These are phyloP conservation scores for Chrysolina americana DNA, from an alignment of 2,888 invertebrate species.

Conservation along the genomic window DNA sequence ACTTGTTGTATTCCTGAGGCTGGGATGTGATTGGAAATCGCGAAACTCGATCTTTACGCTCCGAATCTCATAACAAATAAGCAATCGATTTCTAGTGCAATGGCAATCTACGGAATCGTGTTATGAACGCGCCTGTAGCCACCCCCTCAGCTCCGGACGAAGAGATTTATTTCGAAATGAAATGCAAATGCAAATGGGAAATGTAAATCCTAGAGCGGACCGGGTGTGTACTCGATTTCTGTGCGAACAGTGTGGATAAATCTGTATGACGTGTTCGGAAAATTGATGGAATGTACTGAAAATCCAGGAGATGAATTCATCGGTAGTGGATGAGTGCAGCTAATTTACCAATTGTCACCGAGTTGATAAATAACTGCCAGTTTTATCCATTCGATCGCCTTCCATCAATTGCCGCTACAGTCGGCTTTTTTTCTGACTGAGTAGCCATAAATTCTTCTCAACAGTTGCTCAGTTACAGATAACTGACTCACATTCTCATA, in stretches of 20 bases:
- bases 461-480: too few relatives aligned
- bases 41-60: slow-evolving; percentile 13
- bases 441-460: too few relatives aligned
- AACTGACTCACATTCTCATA: too few relatives aligned
- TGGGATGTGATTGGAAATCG: not conserved
- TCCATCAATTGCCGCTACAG: too few relatives aligned
- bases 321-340: too few relatives aligned
- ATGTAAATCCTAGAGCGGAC: not conserved
- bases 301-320: not conserved
- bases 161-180: slow-evolving; percentile 12
- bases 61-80: slow-evolving; percentile 15
- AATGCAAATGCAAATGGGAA: slow-evolving; percentile 8
- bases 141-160: not conserved
- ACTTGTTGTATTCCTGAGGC: not conserved
- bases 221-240: not conserved
- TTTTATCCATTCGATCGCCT: too few relatives aligned
- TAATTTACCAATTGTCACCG: too few relatives aligned
- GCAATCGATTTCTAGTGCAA: slow-evolving; percentile 22
- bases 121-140: slow-evolving; percentile 20
- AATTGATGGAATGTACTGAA: not conserved
- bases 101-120: slow-evolving; percentile 24
- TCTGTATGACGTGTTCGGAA: not conserved
- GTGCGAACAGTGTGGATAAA: not conserved
- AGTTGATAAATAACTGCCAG: too few relatives aligned
- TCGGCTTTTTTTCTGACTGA: too few relatives aligned